Evolutionary conservation across 2,113 vertebrate genomes (phyloP), one percentile per base, ranked within the genome.

Genomic region (Poeciliopsis turrubarensis): DNA sequence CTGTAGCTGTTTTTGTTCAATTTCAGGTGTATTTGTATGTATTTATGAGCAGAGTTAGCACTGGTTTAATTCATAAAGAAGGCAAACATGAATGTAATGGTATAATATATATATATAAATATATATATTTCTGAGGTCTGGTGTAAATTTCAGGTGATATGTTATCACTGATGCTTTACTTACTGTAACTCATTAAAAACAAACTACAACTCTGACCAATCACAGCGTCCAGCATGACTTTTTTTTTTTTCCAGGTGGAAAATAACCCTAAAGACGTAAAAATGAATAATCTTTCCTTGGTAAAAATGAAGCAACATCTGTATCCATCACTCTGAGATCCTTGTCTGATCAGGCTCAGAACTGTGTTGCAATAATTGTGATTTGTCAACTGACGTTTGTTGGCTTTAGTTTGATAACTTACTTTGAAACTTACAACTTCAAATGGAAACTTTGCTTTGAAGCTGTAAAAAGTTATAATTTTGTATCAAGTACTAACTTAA

Each of bases 151-250:
- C 75, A 77, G 61, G 80, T 70, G 29, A 78, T 62, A 57, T 78
- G 73, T 68, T 77, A 19, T 72, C 27, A 83, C 60, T 75, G n/a
- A 61, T 66, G 80, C 72, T 86, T 82, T 87, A 80, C 51, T 87
- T 12, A 30, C 62, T 80, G 75, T 73, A 62, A 80, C 68, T 71
- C 70, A 87, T 76, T 86, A 70, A 87, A 80, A 63, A 74, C 62
- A 76, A 62, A 75, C 22, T 51, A 30, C 61, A 32, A 79, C 31
- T 83, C 66, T 71, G 70, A 78, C 37, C 30, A 27, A 34, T 4
- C 60, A 63, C 27, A 29, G 54, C 37, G 22, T 51, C 57, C 32
- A 25, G 26, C 0, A n/a, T 71, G 15, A 66, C 60, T 65, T 81
- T 15, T 25, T 25, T 25, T 25, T 65, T 81, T 15, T 25, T n/a